Evolutionary conservation across 92 coral and sea anemone genomes (phyloP), one percentile per base, ranked within the genome.

Genomic region (Epizoanthus stellaris): DNA sequence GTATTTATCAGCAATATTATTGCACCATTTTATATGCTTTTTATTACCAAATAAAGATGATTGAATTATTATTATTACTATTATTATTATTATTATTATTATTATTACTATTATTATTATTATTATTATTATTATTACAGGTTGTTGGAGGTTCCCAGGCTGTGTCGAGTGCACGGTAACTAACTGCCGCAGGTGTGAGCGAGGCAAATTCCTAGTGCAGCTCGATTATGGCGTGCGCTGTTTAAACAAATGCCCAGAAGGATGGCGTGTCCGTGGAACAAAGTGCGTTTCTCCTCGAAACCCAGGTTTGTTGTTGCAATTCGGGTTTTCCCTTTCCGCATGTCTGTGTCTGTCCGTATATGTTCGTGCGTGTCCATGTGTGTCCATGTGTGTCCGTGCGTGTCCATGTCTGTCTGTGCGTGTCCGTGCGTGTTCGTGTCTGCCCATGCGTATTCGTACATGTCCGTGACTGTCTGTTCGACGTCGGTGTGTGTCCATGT

Each of bases 191-290:
- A 3, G 15, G 62, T 73, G 79, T 42, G 34, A 20, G 62, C 10
- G 15, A 2, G 63, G 63, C 3, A 47, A 73, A n/a, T 73, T 49
- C 62, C 19, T 12, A 34, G 62, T 36, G 13, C 23, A 49, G 62
- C 23, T 49, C n/a, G 63, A 61, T 61, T 73, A 73, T 36, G 79
- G 79, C 4, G 25, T 73, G 13, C 79, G 79, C 62, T 73, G 79
- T 73, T 64, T 53, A 52, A 36, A 3, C 34, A 73, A 7, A 2
- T 73, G 79, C 30, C 79, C 79, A 53, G 30, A 73, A 17, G 79
- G 79, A 10, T 49, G 8, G 36, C 6, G n/a, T 6, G 38, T 52
- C 9, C 6, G 25, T 0, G 60, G 14, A 14, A 61, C 19, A 4
- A 6, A 20, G 64, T 73, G 79, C 34, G 14, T 53, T 39, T 64